A percentile compares a stretch with the other conserved stretches of the same genome.
Evolutionary conservation across 2,797 vertebrate species (phyloP).

Genomic region (Takifugu ocellatus): DNA sequence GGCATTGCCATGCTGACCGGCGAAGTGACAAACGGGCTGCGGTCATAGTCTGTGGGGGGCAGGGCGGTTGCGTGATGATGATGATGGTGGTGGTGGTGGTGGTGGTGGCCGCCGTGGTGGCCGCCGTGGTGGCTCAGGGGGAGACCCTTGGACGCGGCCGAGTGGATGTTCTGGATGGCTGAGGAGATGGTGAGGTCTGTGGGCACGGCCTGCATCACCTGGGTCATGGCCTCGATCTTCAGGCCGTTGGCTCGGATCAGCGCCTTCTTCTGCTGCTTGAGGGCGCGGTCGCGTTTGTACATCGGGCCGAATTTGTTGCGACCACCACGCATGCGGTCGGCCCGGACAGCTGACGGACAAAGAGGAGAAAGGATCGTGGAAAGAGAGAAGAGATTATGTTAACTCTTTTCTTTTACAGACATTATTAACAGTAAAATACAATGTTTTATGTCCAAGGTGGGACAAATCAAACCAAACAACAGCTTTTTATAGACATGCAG

Average conservation of each 20-base stretch:
- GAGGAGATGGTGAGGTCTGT: conserved; percentile 96
- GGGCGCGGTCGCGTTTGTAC: conserved; percentile 97
- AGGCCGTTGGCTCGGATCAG: conserved; percentile 97
- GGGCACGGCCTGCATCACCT: conserved; percentile 96
- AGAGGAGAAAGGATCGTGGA: conserved; percentile 14
- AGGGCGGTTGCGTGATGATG: conserved; percentile 87
- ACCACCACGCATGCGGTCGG: conserved; percentile 96
- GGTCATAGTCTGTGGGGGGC: conserved; percentile 95
- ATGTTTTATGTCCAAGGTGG: no score
- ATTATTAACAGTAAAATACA: no score
- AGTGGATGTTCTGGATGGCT: conserved; percentile 96
- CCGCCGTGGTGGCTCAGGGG: conserved; percentile 86
- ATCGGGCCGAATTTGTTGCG: conserved; percentile 99
- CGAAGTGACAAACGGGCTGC: conserved; percentile 95
- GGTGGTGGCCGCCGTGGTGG: conserved; percentile 82
- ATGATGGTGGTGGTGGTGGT: conserved; percentile 74
- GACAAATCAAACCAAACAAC: no score
- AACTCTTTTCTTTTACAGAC: background rate
- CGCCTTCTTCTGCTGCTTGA: conserved; percentile 98
- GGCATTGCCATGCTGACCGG: conserved; percentile 98
- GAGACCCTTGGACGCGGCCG: conserved; percentile 91
- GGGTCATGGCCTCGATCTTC: conserved; percentile 96
- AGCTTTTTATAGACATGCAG: no score
- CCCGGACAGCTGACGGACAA: conserved; percentile 84
- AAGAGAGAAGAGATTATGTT: conserved; percentile 26